Percentiles rank a stretch among this genome's conserved stretches.
Evolutionary conservation across 2,888 invertebrate species (phyloP).

Genomic region (Tribolium freemani): DNA sequence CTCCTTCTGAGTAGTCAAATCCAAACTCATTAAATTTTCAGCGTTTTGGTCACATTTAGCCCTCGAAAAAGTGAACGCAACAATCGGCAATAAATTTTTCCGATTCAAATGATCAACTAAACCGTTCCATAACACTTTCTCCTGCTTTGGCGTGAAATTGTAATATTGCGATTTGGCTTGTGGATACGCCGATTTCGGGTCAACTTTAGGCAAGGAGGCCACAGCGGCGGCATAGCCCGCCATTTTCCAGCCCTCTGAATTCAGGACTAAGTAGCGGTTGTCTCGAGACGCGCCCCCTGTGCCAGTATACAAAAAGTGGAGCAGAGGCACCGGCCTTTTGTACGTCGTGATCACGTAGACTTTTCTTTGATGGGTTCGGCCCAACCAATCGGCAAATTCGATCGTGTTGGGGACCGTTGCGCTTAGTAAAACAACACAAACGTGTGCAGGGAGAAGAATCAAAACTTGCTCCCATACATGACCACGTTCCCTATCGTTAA

Average conservation of each 20-base stretch:
- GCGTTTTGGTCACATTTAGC: constrained; percentile 83
- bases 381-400: constrained; percentile 96
- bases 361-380: constrained; percentile 87
- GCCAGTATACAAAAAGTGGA: constrained; percentile 93
- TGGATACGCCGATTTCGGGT: constrained; percentile 25
- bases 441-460: constrained; percentile 94
- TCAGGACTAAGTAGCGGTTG: constrained; percentile 84
- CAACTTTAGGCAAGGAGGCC: constrained; percentile 54
- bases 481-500: constrained; percentile 91
- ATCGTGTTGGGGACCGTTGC: constrained; percentile 98
- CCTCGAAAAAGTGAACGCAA: constrained; percentile 93
- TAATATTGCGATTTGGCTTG: constrained; percentile 38
- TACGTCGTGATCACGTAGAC: constrained; percentile 94
- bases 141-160: constrained; percentile 73
- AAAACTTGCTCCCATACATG: constrained; percentile 99
- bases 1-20: constrained; percentile 88
- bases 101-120: constrained; percentile 86
- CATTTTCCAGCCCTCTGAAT: constrained; percentile 81
- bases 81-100: constrained; percentile 90
- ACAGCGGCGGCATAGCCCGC: constrained; percentile 68
- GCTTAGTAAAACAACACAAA: constrained; percentile 96
- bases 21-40: constrained; percentile 71
- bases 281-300: constrained; percentile 82
- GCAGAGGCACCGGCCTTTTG: constrained; percentile 94
- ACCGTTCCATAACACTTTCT: constrained; percentile 86